A percentile compares a stretch with the other conserved stretches of the same genome.
Evolutionary conservation across 2,888 invertebrate species (phyloP).

Genomic region (Brassicogethes aeneus): DNA sequence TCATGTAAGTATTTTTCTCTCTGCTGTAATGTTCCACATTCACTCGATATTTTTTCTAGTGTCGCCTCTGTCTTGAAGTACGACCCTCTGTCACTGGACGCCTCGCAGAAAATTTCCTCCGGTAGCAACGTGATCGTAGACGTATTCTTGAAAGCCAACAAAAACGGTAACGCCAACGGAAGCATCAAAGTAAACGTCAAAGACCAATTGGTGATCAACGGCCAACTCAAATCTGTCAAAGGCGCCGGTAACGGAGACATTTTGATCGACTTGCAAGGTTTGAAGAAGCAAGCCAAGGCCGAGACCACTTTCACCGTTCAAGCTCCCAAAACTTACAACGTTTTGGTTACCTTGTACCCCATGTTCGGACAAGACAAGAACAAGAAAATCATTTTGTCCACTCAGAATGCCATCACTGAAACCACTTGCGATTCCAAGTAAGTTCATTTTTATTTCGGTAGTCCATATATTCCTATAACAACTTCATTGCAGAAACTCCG

Average conservation of each 20-base stretch:
- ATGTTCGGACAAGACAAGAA: slow-evolving; percentile 62
- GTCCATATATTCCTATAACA: too few species aligned
- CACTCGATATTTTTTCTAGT: slow-evolving; percentile 6
- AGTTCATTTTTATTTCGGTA: too few species aligned
- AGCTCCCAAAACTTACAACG: slow-evolving; percentile 50
- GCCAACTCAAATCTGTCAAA: slow-evolving; percentile 53
- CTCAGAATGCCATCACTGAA: slow-evolving; percentile 48
- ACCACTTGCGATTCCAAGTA: slow-evolving; percentile 52
- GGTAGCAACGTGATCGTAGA: slow-evolving; percentile 48
- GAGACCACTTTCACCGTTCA: slow-evolving; percentile 54
- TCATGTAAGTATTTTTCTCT: slow-evolving; percentile 45
- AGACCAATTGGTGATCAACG: slow-evolving; percentile 52
- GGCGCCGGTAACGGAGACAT: slow-evolving; percentile 56
- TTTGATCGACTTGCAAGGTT: slow-evolving; percentile 49
- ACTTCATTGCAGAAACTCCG: slow-evolving; percentile 42
- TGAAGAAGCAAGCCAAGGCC: slow-evolving; percentile 51
- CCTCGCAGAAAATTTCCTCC: slow-evolving; percentile 45
- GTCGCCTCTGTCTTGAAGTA: slow-evolving; percentile 17
- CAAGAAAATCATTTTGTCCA: slow-evolving; percentile 57
- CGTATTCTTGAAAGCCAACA: slow-evolving; percentile 44
- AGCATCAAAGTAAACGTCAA: slow-evolving; percentile 52
- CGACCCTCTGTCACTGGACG: slow-evolving; percentile 37
- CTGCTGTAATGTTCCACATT: neutral
- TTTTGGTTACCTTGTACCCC: slow-evolving; percentile 54
- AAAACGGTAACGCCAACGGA: slow-evolving; percentile 40